Evolutionary conservation across 2,888 invertebrate genomes (phyloP).

Genomic region (Cynaeus angustus): DNA sequence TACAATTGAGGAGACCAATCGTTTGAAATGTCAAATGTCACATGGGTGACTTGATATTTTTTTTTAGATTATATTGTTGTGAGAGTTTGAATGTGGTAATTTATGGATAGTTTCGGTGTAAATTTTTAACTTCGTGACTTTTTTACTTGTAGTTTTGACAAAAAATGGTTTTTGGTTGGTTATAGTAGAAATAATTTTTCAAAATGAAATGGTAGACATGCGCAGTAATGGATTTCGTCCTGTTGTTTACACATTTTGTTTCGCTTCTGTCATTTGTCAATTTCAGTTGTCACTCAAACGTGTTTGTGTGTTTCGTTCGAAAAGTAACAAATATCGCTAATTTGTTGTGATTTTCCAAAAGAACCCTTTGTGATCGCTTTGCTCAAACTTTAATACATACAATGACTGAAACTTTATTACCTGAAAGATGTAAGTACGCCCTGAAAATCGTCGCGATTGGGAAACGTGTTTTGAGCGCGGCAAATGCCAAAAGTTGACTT

Average conservation of each 20-base stretch:
- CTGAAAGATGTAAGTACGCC: constrained; percentile 44
- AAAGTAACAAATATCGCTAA: constrained; percentile 47
- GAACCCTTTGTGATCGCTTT: not conserved
- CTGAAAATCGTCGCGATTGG: constrained; percentile 10
- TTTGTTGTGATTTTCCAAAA: constrained; percentile 15
- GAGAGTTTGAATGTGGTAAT: too few relatives aligned
- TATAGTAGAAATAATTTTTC: not conserved
- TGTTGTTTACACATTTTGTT: constrained; percentile 41
- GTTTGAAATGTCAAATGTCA: constrained; percentile 2
- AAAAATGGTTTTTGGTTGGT: too few relatives aligned
- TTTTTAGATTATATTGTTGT: not conserved
- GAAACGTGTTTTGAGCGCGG: constrained; percentile 39
- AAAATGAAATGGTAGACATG: constrained; percentile 9
- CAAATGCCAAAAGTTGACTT: constrained; percentile 63
- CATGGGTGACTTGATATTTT: constrained; percentile 5
- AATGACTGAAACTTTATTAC: constrained; percentile 45
- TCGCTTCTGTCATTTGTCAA: constrained; percentile 55
- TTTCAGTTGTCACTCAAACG: constrained; percentile 54
- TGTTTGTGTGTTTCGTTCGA: constrained; percentile 54
- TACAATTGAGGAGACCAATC: not conserved
- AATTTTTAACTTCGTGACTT: too few relatives aligned
- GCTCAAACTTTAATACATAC: not conserved
- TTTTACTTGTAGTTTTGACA: too few relatives aligned
- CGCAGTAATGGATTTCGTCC: constrained; percentile 25
- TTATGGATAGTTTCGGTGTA: too few relatives aligned